Evolutionary conservation across 2,797 vertebrate genomes (phyloP).

Genomic region (Peromyscus aztecus): DNA sequence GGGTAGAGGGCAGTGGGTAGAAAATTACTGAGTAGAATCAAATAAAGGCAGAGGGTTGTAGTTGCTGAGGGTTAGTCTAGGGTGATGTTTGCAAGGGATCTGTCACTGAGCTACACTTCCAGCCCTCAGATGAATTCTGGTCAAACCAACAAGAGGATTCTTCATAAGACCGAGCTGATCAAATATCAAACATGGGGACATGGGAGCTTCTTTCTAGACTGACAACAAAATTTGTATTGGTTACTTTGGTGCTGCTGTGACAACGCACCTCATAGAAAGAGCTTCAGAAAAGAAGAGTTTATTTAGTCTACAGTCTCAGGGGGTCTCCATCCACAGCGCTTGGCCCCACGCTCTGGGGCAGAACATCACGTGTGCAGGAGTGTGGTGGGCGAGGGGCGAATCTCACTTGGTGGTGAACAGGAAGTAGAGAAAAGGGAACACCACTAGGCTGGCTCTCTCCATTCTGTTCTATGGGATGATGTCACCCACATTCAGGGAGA

Average conservation of each 20-base stretch:
- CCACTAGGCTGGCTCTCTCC: neutral
- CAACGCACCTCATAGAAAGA: neutral
- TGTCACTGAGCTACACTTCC: neutral
- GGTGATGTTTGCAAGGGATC: neutral
- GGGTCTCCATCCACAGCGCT: neutral
- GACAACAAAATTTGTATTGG: neutral
- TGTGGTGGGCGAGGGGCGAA: neutral
- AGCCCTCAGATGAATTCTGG: neutral
- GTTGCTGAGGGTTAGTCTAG: neutral
- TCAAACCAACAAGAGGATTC: neutral
- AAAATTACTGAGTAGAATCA: neutral
- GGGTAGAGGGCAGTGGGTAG: neutral
- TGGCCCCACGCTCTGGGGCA: neutral
- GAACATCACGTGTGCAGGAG: neutral
- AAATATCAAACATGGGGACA: neutral
- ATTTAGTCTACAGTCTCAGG: neutral
- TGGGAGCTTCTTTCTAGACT: neutral
- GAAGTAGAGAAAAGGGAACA: neutral
- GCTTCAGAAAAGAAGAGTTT: neutral
- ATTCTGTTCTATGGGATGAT: too few species aligned
- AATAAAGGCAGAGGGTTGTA: neutral
- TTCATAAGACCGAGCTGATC: neutral
- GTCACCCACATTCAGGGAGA: neutral
- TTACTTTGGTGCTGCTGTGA: neutral
- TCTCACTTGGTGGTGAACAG: neutral